Evolutionary conservation across 2,797 vertebrate genomes (phyloP).

Genomic region (Dendrocincla tyrannina): DNA sequence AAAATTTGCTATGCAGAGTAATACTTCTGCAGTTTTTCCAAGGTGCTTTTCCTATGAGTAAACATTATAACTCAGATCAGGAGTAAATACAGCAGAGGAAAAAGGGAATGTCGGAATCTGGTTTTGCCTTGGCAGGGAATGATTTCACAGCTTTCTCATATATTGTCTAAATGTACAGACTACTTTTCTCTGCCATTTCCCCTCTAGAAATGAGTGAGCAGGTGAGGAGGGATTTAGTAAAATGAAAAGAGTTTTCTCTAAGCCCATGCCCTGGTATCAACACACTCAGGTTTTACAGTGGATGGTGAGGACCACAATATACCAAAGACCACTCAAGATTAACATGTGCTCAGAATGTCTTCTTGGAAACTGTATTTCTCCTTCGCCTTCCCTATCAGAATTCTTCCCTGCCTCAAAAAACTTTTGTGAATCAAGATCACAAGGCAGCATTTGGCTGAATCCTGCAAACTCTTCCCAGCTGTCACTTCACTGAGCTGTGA

Average conservation of each 20-base stretch:
- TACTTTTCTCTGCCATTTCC: background rate
- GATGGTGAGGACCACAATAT: background rate
- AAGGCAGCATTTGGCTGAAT: background rate
- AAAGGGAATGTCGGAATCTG: background rate
- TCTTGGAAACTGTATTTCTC: background rate
- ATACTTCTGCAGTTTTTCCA: background rate
- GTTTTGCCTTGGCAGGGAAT: conserved; percentile 20
- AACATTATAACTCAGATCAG: background rate
- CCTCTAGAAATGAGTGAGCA: background rate
- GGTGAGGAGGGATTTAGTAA: background rate
- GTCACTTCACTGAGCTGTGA: background rate
- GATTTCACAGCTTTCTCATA: conserved; percentile 21
- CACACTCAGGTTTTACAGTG: background rate
- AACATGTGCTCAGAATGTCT: background rate
- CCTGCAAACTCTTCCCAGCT: background rate
- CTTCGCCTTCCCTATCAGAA: background rate
- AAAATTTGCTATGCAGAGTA: background rate
- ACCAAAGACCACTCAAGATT: background rate
- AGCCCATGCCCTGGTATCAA: background rate
- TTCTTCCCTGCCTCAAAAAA: background rate
- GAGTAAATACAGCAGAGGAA: background rate
- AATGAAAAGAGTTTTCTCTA: background rate
- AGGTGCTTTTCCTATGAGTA: background rate
- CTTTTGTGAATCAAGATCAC: background rate
- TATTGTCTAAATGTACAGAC: conserved; percentile 3